phyloP scores from a whole-genome alignment of 2,888 invertebrate genomes.

The Perizoma flavofasciatum region DNA sequence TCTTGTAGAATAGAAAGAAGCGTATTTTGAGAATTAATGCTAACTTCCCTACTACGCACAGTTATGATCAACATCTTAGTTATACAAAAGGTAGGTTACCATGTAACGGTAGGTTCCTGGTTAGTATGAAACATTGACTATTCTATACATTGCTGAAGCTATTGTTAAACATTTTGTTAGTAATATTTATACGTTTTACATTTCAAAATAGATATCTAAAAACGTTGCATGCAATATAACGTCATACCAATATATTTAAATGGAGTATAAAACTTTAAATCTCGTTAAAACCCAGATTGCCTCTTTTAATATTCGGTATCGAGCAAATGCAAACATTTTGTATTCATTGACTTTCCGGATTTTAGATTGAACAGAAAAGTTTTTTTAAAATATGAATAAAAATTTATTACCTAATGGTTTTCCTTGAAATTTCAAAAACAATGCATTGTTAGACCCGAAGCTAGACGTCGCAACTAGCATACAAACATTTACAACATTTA shows the following conservation, averaged over 20 bases:
- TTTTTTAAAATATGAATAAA: constrained; percentile 16
- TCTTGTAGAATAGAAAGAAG: too few relatives aligned
- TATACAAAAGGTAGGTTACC: constrained; percentile 2
- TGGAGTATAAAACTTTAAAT: constrained; percentile 32
- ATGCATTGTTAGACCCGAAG: constrained; percentile 58
- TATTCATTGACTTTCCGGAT: constrained; percentile 20
- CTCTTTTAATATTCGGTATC: constrained; percentile 36
- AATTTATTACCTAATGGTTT: constrained; percentile 51
- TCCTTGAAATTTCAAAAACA: constrained; percentile 48
- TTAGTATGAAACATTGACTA: constrained; percentile 25
- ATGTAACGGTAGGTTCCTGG: constrained; percentile 19
- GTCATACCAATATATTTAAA: constrained; percentile 45
- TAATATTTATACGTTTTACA: constrained; percentile 24
- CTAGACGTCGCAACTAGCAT: constrained; percentile 48
- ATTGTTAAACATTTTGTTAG: constrained; percentile 25
- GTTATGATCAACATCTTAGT: constrained; percentile 1
- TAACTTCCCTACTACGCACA: too few relatives aligned
- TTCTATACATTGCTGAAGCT: constrained; percentile 28
- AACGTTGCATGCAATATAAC: constrained; percentile 50
- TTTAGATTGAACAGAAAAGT: neutral
- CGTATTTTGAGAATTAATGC: too few relatives aligned
- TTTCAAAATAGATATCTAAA: constrained; percentile 24
- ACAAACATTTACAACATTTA: constrained; percentile 66
- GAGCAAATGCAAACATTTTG: constrained; percentile 21
- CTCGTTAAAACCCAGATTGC: constrained; percentile 34